Evolutionary conservation across 2,888 invertebrate genomes (phyloP).

Genomic region (Drosophila melanosoma): DNA sequence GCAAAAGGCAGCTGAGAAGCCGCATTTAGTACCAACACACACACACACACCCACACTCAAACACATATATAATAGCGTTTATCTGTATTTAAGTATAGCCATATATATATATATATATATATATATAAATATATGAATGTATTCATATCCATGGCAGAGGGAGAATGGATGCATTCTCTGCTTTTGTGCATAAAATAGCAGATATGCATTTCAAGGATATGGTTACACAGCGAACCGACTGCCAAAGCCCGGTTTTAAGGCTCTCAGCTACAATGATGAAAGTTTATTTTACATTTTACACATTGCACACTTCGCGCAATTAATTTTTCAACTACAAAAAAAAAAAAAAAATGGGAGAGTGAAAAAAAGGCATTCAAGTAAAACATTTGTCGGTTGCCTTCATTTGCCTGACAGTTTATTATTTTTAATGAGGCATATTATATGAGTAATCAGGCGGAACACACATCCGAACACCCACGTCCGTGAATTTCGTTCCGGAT

Average conservation of each 20-base stretch:
- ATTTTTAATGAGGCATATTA: slow-evolving; percentile 78
- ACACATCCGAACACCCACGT: slow-evolving; percentile 18
- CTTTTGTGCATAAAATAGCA: slow-evolving; percentile 66
- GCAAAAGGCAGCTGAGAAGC: slow-evolving; percentile 50
- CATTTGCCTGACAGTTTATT: slow-evolving; percentile 75
- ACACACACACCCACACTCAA: slow-evolving; percentile 53
- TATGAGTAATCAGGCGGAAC: slow-evolving; percentile 53
- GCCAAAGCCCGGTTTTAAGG: slow-evolving; percentile 38
- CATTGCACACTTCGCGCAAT: slow-evolving; percentile 67
- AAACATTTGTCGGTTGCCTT: slow-evolving; percentile 49
- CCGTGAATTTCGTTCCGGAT: slow-evolving; percentile 10
- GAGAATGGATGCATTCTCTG: slow-evolving; percentile 33
- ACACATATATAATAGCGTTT: slow-evolving; percentile 49
- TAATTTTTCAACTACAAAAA: slow-evolving; percentile 58
- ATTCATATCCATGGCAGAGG: slow-evolving; percentile 55
- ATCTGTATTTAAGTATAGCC: slow-evolving; percentile 44
- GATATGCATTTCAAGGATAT: slow-evolving; percentile 79
- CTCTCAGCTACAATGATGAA: slow-evolving; percentile 40
- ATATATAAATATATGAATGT: slow-evolving; percentile 22
- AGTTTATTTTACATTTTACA: slow-evolving; percentile 63
- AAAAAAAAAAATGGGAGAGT: not conserved
- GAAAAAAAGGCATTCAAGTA: slow-evolving; percentile 12
- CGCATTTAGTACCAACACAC: slow-evolving; percentile 69
- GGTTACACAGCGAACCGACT: slow-evolving; percentile 60
- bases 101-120: slow-evolving; percentile 27